A percentile compares a stretch with the other conserved stretches of the same genome.
These are phyloP conservation scores for Teleogryllus oceanicus DNA, from an alignment of 2,888 invertebrate species.

Conservation along the genomic window DNA sequence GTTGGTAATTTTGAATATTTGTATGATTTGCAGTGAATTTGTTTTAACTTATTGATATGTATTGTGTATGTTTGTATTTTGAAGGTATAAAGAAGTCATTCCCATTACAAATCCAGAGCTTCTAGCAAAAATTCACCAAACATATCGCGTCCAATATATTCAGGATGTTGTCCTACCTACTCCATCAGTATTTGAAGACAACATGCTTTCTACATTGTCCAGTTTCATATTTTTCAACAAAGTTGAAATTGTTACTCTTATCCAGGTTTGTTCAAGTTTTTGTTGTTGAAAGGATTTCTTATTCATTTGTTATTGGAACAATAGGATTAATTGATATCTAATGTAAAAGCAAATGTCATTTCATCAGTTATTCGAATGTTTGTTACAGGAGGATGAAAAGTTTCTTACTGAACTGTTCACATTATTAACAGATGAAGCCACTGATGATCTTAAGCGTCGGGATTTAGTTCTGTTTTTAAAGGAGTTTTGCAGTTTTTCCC, in stretches of 20 bases:
- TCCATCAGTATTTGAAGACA: conserved; percentile 98
- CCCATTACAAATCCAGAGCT: conserved; percentile 94
- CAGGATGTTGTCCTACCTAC: conserved; percentile 98
- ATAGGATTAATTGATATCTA: not conserved
- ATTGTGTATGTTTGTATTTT: conserved; percentile 28
- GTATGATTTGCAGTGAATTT: not conserved
- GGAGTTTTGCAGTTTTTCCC: conserved; percentile 98
- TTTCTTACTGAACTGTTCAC: conserved; percentile 93
- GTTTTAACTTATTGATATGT: not conserved
- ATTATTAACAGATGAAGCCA: conserved; percentile 84
- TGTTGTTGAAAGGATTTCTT: not conserved
- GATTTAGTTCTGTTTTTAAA: conserved; percentile 96
- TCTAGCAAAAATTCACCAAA: conserved; percentile 97
- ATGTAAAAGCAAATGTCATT: not conserved
- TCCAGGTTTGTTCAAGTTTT: conserved; percentile 55
- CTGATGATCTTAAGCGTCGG: conserved; percentile 77
- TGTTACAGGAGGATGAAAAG: conserved; percentile 86
- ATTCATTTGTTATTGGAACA: not conserved
- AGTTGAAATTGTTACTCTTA: conserved; percentile 96
- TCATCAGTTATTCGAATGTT: conserved; percentile 20
- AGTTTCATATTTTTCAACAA: conserved; percentile 99
- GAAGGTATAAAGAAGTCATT: conserved; percentile 82
- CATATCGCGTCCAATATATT: conserved; percentile 98
- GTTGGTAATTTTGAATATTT: conserved; percentile 40
- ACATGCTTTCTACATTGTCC: conserved; percentile 92